Evolutionary conservation across 1,140 invertebrate genomes (phyloP), one percentile per base, ranked within the genome.

Genomic region (Drosophila melanica): DNA sequence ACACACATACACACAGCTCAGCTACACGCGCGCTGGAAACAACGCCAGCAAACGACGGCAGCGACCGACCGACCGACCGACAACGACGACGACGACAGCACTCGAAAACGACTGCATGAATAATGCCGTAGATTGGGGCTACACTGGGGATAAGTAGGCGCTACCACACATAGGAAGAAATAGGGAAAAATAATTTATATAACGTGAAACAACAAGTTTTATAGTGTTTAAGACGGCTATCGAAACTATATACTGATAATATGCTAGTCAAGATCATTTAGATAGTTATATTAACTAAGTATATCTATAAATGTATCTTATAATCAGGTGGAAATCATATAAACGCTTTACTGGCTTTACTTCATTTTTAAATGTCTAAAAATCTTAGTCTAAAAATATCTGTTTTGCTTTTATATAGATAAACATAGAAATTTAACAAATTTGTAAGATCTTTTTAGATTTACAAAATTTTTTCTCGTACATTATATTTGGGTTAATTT

Each of bases 1-100:
- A 55, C 51, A 45, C n/a, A 58, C 12, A 8, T 20, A 55, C 42
- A 55, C 16, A 69, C 48, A 53, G 59, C 71, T 53, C 55, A 75
- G 81, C 77, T 86, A 86, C 81, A 86, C 81, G 82, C 81, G 75
- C 84, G 81, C 82, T 87, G 82, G 82, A 87, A 76, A 69, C 75
- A 76, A 69, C 66, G 57, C 42, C 65, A 66, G 44, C 51, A 48
- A 55, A 66, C 54, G 63, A 66, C 33, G 33, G 48, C 51, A 50
- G 37, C 23, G 41, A 57, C 53, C 75, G 70, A 73, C 54, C 48
- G 77, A 59, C 64, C 33, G 55, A 23, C 48, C 37, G 50, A 66
- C 37, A 47, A 66, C 33, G 55, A 23, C 48, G 41, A 74, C 45
- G 45, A 50, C 48, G 55, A 50, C 37, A 47, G 60, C 69, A 74